phyloP scores from a whole-genome alignment of 2,113 vertebrate genomes.

The Ptychochromis oligacanthus region DNA sequence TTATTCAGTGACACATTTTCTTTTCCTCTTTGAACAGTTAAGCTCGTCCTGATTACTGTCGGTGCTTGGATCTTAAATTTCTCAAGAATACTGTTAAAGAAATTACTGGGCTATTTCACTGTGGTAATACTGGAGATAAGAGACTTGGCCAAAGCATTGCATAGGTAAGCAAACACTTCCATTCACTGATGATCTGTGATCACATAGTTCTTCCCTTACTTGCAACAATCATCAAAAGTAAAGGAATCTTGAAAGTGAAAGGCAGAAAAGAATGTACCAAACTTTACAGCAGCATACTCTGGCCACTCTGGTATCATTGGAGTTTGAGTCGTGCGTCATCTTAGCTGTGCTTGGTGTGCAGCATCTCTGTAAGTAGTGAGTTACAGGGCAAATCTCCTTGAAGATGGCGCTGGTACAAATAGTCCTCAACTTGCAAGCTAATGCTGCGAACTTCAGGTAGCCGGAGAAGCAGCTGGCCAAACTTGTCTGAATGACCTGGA shows the following conservation, averaged over 20 bases:
- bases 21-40: slow-evolving; percentile 4
- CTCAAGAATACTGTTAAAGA: slow-evolving; percentile 13
- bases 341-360: slow-evolving; percentile 83
- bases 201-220: background rate
- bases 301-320: background rate
- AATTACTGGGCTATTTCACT: background rate
- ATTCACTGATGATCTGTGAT: background rate
- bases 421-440: slow-evolving; percentile 83
- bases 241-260: background rate
- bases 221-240: background rate
- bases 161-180: background rate
- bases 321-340: background rate
- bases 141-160: background rate
- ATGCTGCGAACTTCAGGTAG: slow-evolving; percentile 85
- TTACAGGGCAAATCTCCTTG: slow-evolving; percentile 85
- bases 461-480: slow-evolving; percentile 83
- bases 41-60: background rate
- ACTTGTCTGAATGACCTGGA: slow-evolving; percentile 80
- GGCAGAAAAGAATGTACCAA: background rate
- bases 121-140: slow-evolving; percentile 58
- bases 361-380: slow-evolving; percentile 84
- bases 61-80: slow-evolving; percentile 26
- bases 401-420: slow-evolving; percentile 85
- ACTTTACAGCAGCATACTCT: background rate
- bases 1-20: slow-evolving; percentile 33